phyloP scores from a whole-genome alignment of 2,888 invertebrate genomes.

The Ophioninae sp. region DNA sequence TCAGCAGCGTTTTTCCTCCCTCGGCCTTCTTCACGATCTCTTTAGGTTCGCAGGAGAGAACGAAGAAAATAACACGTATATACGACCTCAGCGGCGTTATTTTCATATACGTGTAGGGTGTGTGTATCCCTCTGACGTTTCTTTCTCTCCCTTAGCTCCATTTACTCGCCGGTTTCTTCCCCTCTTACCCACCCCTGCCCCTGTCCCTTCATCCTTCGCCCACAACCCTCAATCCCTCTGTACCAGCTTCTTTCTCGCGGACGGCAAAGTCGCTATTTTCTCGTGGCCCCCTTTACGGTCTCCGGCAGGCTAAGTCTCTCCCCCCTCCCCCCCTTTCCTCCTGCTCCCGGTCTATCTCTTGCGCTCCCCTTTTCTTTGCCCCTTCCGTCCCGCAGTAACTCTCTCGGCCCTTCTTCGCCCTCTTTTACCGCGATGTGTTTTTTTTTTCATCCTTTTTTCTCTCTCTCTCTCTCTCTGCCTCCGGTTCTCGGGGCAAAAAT shows the following conservation, averaged over 20 bases:
- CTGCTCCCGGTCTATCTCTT: constrained; percentile 47
- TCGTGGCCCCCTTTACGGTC: constrained; percentile 76
- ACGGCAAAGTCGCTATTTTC: constrained; percentile 75
- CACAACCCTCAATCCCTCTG: constrained; percentile 10
- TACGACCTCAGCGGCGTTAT: not conserved
- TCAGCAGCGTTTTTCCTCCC: constrained; percentile 4
- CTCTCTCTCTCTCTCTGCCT: constrained; percentile 51
- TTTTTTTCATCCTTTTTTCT: constrained; percentile 44
- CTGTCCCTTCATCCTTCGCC: constrained; percentile 76
- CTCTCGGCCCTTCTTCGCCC: constrained; percentile 30
- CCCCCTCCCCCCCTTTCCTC: constrained; percentile 57
- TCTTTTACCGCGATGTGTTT: constrained; percentile 40
- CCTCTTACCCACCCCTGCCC: constrained; percentile 70
- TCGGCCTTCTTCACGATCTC: constrained; percentile 28
- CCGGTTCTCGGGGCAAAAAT: constrained; percentile 37
- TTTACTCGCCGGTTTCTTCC: constrained; percentile 75
- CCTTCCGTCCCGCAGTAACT: constrained; percentile 1
- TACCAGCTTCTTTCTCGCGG: constrained; percentile 75
- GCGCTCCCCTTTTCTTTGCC: constrained; percentile 43
- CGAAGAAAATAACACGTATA: constrained; percentile 18
- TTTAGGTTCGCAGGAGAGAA: constrained; percentile 15
- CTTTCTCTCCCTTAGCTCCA: constrained; percentile 80
- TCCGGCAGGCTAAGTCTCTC: constrained; percentile 64
- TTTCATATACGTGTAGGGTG: constrained; percentile 12
- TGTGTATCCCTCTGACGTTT: constrained; percentile 66